Evolutionary conservation across 2,113 vertebrate species (phyloP), one percentile per base, ranked within the genome.

Genomic region (Nansenia antarctica): DNA sequence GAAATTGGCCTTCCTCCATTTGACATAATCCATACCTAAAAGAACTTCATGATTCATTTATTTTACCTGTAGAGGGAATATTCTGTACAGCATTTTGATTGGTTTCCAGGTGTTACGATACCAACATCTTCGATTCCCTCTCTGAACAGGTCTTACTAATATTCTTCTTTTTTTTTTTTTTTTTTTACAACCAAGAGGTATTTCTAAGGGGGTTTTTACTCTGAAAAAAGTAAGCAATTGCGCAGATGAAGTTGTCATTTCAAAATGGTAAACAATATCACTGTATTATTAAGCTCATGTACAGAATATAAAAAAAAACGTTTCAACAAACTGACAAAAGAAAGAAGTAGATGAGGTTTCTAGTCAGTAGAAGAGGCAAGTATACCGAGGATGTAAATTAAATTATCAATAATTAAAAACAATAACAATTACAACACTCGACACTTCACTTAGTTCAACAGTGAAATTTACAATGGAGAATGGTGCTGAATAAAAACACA

Each of bases 391-490:
- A 87, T 87, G 85, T 74, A 69, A 86, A 89, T 76, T 79, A 90
- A 89, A 86, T 81, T 85, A 85, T 83, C 76, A 68, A 85, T 79
- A 77, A 81, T 86, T 87, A 88, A 86, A 87, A 91, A 82, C 84
- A 83, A 81, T 42, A 89, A 89, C 88, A 82, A 76, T 84, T 90
- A 92, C 88, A 76, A 91, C 85, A 91, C 81, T 83, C 82, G 84
- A 84, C 87, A 91, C 80, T 86, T 88, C 74, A 90, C 87, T 89
- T 84, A 79, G 75, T 83, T 86, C 77, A 85, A 89, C 85, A 78
- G 86, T 87, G 86, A 85, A 79, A 90, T 89, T 84, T 87, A 91
- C 86, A 89, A 75, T 85, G 79, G 70, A 81, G 57, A 82, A 73
- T 82, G 78, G 78, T 78, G 83, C 70, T 57, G 58, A 84, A 73